Evolutionary conservation across 2,888 invertebrate genomes (phyloP).

Genomic region (Chloroclystis v-ata): DNA sequence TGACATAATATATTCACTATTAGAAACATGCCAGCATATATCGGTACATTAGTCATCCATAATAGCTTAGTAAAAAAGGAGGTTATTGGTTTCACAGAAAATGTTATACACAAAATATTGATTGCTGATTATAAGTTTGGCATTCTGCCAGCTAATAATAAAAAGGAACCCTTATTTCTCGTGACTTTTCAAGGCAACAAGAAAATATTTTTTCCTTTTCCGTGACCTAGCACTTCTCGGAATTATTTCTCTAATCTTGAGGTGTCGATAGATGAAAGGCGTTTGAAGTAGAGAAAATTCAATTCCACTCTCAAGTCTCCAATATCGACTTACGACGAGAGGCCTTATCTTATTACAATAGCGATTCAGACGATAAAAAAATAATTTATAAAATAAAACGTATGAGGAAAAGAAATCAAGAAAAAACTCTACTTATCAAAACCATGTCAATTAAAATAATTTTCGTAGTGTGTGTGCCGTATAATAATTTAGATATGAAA

Average conservation of each 20-base stretch:
- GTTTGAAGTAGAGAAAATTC: conserved; percentile 24
- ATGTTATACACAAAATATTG: conserved; percentile 3
- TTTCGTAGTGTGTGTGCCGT: no score
- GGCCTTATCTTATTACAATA: neutral
- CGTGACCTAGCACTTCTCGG: conserved; percentile 13
- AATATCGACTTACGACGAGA: conserved; percentile 23
- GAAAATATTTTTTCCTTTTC: conserved; percentile 10
- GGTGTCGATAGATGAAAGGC: conserved; percentile 27
- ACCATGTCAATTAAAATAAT: no score
- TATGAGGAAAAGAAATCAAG: neutral
- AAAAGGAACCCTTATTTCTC: conserved; percentile 4
- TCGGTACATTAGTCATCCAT: neutral
- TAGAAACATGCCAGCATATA: no score
- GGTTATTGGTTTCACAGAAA: neutral
- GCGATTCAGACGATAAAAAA: neutral
- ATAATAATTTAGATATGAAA: no score
- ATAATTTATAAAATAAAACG: neutral
- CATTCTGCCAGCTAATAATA: conserved; percentile 7
- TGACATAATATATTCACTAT: no score
- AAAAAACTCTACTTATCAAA: no score
- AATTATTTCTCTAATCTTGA: conserved; percentile 24
- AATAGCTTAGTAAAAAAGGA: neutral
- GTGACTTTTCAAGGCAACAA: conserved; percentile 8
- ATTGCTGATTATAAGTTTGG: conserved; percentile 8
- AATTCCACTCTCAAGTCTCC: conserved; percentile 18